Conservation (phyloP, 2,888 invertebrate genomes). For the Agelastica alni region DNA sequence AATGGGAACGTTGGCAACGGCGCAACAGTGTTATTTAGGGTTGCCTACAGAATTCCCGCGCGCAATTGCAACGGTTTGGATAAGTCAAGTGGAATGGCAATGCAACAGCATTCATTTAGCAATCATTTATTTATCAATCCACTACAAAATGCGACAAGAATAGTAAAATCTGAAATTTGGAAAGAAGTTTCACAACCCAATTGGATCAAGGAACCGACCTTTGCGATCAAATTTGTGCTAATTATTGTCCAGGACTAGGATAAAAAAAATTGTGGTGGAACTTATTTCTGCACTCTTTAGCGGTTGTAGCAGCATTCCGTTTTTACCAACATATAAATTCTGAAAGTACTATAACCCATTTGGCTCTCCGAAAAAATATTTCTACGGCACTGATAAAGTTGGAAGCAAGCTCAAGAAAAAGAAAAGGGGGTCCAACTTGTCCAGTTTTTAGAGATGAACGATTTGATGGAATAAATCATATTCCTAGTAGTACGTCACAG, state of each 20-base stretch:
- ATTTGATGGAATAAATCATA: no score
- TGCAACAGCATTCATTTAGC: neutral
- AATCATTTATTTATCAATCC: neutral
- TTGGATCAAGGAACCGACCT: no score
- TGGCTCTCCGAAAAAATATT: neutral
- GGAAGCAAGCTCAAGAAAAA: neutral
- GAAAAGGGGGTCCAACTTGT: neutral
- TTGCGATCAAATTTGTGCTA: neutral
- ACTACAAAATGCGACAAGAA: neutral
- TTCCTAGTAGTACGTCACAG: no score
- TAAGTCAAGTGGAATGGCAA: neutral
- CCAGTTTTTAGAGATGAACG: neutral
- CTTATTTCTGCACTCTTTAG: neutral
- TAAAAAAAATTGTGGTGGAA: neutral
- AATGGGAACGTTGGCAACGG: neutral
- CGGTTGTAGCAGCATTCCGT: neutral
- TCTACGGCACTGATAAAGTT: neutral
- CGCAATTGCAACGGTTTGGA: neutral
- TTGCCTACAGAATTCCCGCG: neutral
- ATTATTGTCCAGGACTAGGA: neutral
- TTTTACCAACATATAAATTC: neutral
- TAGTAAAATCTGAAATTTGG: no score
- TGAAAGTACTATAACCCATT: neutral
- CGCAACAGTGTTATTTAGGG: neutral
- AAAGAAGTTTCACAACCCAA: neutral